These are phyloP conservation scores for Ptychochromis oligacanthus DNA, from an alignment of 2,113 vertebrate species.

Conservation along the genomic window DNA sequence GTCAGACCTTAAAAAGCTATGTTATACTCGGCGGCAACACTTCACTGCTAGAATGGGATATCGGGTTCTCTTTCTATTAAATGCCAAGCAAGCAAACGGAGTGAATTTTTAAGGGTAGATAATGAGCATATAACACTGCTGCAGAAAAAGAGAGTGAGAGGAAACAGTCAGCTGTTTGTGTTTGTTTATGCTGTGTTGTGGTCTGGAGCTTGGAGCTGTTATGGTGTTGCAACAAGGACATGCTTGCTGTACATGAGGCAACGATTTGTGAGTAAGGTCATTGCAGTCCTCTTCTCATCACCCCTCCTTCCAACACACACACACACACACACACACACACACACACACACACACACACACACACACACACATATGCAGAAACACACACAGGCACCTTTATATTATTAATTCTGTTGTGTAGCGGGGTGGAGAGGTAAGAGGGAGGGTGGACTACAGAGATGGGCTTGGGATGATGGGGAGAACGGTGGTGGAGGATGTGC, in stretches of 20 bases:
- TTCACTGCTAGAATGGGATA: slow-evolving; percentile 7
- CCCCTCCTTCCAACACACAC: slow-evolving; percentile 23
- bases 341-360: background rate
- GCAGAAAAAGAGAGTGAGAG: slow-evolving; percentile 16
- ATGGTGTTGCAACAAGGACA: slow-evolving; percentile 65
- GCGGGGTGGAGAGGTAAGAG: background rate
- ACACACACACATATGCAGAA: background rate
- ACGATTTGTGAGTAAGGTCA: slow-evolving; percentile 68
- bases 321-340: background rate
- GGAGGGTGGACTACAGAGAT: background rate
- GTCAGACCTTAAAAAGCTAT: slow-evolving; percentile 42
- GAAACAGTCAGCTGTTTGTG: slow-evolving; percentile 4
- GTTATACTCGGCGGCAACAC: slow-evolving; percentile 21
- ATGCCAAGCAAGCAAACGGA: slow-evolving; percentile 22
- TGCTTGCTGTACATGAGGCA: slow-evolving; percentile 59
- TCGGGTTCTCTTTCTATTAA: slow-evolving; percentile 7
- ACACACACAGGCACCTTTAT: slow-evolving; percentile 24
- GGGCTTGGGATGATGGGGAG: slow-evolving; percentile 19
- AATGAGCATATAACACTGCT: slow-evolving; percentile 13
- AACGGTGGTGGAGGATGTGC: slow-evolving; percentile 1
- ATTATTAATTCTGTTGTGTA: slow-evolving; percentile 50
- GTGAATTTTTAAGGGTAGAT: slow-evolving; percentile 19
- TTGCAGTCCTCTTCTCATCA: slow-evolving; percentile 40
- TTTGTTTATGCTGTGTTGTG: slow-evolving; percentile 43
- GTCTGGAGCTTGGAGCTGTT: slow-evolving; percentile 55